Evolutionary conservation across 1,140 invertebrate species (phyloP).

Genomic region (Gryllus bimaculatus): DNA sequence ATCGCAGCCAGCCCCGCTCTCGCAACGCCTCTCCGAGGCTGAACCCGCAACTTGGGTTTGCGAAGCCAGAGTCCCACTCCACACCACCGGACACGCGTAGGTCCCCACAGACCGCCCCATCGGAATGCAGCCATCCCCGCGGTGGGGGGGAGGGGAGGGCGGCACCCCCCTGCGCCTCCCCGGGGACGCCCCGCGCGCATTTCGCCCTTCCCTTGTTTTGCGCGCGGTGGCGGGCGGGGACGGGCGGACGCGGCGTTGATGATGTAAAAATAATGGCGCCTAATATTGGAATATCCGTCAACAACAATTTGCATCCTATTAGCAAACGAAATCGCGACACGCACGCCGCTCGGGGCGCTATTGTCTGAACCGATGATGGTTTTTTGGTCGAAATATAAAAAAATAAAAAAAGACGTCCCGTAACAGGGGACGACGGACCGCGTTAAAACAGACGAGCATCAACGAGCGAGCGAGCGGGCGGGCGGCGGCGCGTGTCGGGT

Average conservation of each 20-base stretch:
- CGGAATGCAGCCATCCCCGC: too few relatives aligned
- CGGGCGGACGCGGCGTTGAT: neutral
- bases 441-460: neutral
- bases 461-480: neutral
- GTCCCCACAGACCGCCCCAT: too few relatives aligned
- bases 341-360: neutral
- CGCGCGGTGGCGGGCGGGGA: too few relatives aligned
- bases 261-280: slow-evolving; percentile 4
- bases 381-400: neutral
- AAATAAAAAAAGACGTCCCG: neutral
- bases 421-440: neutral
- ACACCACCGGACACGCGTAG: too few relatives aligned
- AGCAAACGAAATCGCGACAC: neutral
- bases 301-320: slow-evolving; percentile 1
- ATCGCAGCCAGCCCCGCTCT: too few relatives aligned
- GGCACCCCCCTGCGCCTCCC: neutral
- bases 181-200: neutral
- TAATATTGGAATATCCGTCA: slow-evolving; percentile 1
- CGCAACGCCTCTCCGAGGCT: too few relatives aligned
- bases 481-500: neutral
- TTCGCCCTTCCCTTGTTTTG: neutral
- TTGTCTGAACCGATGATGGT: neutral
- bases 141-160: too few relatives aligned
- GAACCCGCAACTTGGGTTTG: too few relatives aligned
- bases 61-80: too few relatives aligned